These are phyloP conservation scores for Chloroceryle amazona DNA, from an alignment of 2,797 vertebrate species.

Conservation along the genomic window DNA sequence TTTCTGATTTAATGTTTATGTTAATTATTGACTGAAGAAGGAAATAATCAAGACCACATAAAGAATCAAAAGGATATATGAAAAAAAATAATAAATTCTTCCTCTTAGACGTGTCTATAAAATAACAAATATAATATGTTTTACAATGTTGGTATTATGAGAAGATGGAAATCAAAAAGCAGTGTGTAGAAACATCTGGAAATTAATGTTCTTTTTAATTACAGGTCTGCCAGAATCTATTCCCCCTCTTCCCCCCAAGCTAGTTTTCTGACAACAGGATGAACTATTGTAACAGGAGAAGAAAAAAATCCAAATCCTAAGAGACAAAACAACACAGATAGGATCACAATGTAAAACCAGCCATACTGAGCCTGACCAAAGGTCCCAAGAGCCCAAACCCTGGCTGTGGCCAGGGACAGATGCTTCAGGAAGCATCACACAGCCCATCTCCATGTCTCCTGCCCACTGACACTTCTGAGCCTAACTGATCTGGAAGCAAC, in stretches of 20 bases:
- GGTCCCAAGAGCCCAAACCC: not conserved
- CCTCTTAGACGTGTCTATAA: not conserved
- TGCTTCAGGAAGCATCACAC: not conserved
- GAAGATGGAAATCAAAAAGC: not conserved
- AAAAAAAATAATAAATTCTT: not conserved
- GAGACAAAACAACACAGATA: not conserved
- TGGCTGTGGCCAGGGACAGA: rapidly evolving
- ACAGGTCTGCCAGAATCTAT: not conserved
- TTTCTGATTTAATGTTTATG: not conserved
- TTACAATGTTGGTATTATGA: not conserved
- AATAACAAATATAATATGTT: not conserved
- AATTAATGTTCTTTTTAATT: not conserved
- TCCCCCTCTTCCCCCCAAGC: not conserved
- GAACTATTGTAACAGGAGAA: not conserved
- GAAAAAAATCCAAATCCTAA: not conserved
- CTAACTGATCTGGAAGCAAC: not conserved
- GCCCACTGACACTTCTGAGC: not conserved
- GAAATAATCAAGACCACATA: not conserved
- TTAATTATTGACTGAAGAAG: not conserved
- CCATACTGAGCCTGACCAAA: not conserved
- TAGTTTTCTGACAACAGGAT: not conserved
- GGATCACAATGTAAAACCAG: not conserved
- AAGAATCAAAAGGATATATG: not conserved
- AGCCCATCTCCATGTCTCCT: not conserved
- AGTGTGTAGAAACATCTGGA: not conserved